A percentile compares a stretch with the other conserved stretches of the same genome.
Conservation (phyloP, 2,113 vertebrate species). For the Gorsachius goisagi region DNA sequence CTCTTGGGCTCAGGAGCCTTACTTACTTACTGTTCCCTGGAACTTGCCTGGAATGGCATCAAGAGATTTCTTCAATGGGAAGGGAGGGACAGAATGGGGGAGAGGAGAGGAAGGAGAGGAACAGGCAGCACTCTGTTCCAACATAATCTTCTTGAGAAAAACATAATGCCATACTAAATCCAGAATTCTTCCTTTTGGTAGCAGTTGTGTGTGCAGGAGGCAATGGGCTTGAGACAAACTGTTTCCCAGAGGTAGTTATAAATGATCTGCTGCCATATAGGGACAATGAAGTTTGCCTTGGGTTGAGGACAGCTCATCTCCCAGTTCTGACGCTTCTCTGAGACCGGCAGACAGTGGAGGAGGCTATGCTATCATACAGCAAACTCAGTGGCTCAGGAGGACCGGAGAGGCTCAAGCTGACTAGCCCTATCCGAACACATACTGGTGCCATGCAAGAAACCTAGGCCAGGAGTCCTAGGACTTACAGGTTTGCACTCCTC, state of each 20-base stretch:
- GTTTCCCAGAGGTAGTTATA: constrained; percentile 48
- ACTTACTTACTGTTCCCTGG: not conserved
- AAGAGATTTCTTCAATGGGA: not conserved
- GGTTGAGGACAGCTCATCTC: not conserved
- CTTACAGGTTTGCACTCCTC: not conserved
- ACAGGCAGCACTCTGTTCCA: not conserved
- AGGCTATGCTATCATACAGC: not conserved
- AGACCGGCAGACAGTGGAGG: not conserved
- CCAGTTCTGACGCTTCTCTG: not conserved
- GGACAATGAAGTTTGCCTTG: not conserved
- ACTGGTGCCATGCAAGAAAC: not conserved
- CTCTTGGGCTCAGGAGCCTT: not conserved
- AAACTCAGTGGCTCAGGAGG: not conserved
- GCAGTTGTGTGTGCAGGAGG: not conserved
- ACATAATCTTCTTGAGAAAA: not conserved
- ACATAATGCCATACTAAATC: not conserved
- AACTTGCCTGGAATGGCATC: not conserved
- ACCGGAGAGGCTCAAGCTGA: not conserved
- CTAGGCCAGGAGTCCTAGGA: not conserved
- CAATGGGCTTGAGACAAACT: not conserved
- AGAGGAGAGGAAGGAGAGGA: not conserved
- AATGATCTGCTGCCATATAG: not conserved
- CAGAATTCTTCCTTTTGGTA: not conserved
- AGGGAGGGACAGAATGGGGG: not conserved
- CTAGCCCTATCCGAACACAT: not conserved